Percentiles rank a stretch among this genome's conserved stretches.
phyloP scores from a whole-genome alignment of 2,888 invertebrate genomes.

The Agrotis ipsilon region DNA sequence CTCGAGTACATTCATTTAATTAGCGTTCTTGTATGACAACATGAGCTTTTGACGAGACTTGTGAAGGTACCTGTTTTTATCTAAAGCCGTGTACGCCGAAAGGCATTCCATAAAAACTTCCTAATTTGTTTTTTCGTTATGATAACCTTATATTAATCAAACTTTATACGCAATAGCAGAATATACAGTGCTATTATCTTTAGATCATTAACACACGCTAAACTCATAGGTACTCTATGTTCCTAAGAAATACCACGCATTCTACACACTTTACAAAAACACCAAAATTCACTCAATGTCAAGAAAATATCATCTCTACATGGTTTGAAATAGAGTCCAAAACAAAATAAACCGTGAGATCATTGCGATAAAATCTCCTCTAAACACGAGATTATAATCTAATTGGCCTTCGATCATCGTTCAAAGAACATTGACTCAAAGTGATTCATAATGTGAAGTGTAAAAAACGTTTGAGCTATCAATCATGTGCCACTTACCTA shows the following conservation, averaged over 20 bases:
- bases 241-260: too few species aligned
- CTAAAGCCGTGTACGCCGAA: too few species aligned
- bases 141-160: too few species aligned
- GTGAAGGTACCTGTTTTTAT: too few species aligned
- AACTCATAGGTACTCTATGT: too few species aligned
- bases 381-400: neutral
- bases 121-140: too few species aligned
- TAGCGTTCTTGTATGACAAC: neutral
- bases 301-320: neutral
- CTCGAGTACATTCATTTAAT: too few species aligned
- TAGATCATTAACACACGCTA: too few species aligned
- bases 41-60: neutral
- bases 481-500: slow-evolving; percentile 37
- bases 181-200: too few species aligned
- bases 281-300: neutral
- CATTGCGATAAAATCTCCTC: neutral
- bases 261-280: neutral
- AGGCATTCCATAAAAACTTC: too few species aligned
- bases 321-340: neutral
- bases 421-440: slow-evolving; percentile 21
- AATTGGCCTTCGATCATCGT: slow-evolving; percentile 23
- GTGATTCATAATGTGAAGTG: slow-evolving; percentile 22
- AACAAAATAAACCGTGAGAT: neutral
- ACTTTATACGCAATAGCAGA: too few species aligned
- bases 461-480: slow-evolving; percentile 43